These are phyloP conservation scores for Entomobrya proxima DNA, from an alignment of 2,888 invertebrate genomes.

Conservation along the genomic window DNA sequence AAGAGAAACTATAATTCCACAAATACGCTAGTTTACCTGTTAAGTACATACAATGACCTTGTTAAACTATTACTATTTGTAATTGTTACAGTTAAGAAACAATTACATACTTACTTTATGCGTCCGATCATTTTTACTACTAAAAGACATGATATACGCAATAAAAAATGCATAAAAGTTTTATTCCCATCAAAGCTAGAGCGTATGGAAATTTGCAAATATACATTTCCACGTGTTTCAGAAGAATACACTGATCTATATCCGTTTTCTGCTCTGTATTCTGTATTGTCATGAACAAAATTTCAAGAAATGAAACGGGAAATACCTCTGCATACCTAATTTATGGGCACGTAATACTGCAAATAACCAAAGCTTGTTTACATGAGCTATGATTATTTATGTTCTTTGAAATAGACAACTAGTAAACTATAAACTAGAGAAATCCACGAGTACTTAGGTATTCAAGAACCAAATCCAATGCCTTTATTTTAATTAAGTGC, in stretches of 20 bases:
- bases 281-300: too few relatives aligned
- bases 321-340: too few relatives aligned
- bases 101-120: conserved; percentile 1
- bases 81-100: conserved; percentile 36
- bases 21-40: not conserved
- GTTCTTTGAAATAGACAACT: too few relatives aligned
- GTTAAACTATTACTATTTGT: conserved; percentile 44
- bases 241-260: too few relatives aligned
- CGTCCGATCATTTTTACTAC: not conserved
- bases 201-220: not conserved
- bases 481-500: not conserved
- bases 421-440: too few relatives aligned
- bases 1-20: not conserved
- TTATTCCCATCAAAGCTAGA: conserved; percentile 10
- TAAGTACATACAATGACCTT: conserved; percentile 2
- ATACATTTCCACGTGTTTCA: too few relatives aligned
- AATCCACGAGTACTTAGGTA: too few relatives aligned
- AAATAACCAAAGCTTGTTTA: too few relatives aligned
- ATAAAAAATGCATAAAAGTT: conserved; percentile 11
- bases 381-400: too few relatives aligned
- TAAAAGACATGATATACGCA: not conserved
- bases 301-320: too few relatives aligned
- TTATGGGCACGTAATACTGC: too few relatives aligned
- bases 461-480: not conserved
- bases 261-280: too few relatives aligned